Evolutionary conservation across 2,888 invertebrate genomes (phyloP), one percentile per base, ranked within the genome.

Genomic region (Platerodrilus igneus): DNA sequence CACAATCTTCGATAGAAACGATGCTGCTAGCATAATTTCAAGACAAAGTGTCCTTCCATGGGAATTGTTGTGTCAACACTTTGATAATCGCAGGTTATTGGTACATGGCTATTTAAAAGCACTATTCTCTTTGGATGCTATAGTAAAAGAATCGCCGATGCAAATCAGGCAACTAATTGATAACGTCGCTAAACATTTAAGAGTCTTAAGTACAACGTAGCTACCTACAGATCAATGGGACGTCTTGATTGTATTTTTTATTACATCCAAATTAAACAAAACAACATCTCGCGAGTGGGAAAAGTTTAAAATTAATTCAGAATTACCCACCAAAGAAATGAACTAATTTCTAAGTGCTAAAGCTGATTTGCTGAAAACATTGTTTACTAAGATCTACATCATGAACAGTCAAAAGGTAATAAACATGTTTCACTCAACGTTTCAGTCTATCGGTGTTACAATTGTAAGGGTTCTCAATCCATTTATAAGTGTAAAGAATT

Each of bases 91-190:
- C 37, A 28, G 19, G 3, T 16, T 50, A 4, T 43, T 55, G 7
- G 37, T 53, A 18, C 30, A 51, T 27, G 47, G 39, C 25, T 51
- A 53, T 29, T 34, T 55, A 7, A 45, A 43, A 14, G 42, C 51
- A 6, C 32, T 54, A 18, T 51, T 51, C 26, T 39, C 45, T 16
- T 26, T 45, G 25, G n/a, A n/a, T n/a, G 13, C 23, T 14, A 27
- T 15, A 11, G 11, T 20, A 2, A 20, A 15, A 13, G 18, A 27
- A 16, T 3, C 7, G 5, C 13, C 18, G 4, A n/a, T 2, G 1
- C 13, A 18, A 17, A 16, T 17, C 13, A 13, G 4, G n/a, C 6
- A 19, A 19, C 5, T 19, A 7, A 6, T 19, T 6, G 7, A 19
- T 7, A 19, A 5, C 5, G 5, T 19, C 7, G 7, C 19, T 7